These are phyloP conservation scores for Tichodroma muraria DNA, from an alignment of 2,113 vertebrate genomes.

Conservation along the genomic window DNA sequence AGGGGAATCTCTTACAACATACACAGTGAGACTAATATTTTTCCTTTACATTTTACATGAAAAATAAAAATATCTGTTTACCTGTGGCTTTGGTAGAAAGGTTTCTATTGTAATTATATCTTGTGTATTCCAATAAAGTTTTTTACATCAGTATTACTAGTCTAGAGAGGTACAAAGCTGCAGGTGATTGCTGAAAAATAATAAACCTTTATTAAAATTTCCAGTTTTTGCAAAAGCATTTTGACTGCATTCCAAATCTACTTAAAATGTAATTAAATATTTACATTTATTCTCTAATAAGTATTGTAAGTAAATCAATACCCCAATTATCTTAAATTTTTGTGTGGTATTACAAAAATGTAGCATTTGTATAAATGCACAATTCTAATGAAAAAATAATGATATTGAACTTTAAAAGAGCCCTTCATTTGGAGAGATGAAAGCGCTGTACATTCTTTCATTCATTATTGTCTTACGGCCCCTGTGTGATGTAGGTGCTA, in stretches of 20 bases:
- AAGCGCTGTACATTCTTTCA: slow-evolving; percentile 1
- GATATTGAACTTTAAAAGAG: slow-evolving; percentile 46
- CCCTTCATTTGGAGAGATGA: slow-evolving; percentile 37
- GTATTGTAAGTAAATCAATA: slow-evolving; percentile 26
- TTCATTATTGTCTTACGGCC: slow-evolving; percentile 32
- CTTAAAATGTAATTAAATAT: slow-evolving; percentile 28
- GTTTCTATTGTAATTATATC: neutral
- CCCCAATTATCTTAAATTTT: slow-evolving; percentile 6
- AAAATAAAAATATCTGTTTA: slow-evolving; percentile 1
- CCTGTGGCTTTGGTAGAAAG: neutral
- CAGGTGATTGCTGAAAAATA: slow-evolving; percentile 18
- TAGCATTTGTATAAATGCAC: neutral
- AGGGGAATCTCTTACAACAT: neutral
- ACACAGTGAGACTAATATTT: neutral
- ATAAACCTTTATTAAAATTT: slow-evolving; percentile 19
- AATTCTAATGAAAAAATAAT: slow-evolving; percentile 45
- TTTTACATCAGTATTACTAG: neutral
- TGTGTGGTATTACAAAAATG: neutral
- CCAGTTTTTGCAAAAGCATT: neutral
- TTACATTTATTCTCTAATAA: slow-evolving; percentile 25
- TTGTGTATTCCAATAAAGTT: neutral
- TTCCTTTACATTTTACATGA: neutral
- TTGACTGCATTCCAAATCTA: slow-evolving; percentile 4
- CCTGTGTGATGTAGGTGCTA: slow-evolving; percentile 18
- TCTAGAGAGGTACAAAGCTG: neutral